Conservation (phyloP, 2,797 vertebrate genomes). For the Danio tinwini region DNA sequence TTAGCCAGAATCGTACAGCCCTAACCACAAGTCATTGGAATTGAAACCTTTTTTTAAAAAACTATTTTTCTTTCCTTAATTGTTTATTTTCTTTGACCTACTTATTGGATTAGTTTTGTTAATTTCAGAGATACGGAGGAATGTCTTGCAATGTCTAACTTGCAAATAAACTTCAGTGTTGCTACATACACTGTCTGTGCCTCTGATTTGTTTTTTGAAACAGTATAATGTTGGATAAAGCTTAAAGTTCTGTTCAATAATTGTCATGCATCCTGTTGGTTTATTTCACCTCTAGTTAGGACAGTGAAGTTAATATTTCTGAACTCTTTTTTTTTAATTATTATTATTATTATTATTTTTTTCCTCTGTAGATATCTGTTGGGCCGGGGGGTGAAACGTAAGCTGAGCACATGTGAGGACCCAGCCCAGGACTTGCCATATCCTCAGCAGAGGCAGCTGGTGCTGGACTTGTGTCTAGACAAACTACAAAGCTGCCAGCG, state of each 20-base stretch:
- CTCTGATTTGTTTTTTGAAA: neutral
- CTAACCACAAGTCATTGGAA: no score
- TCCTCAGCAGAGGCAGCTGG: slow-evolving; percentile 81
- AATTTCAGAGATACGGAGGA: neutral
- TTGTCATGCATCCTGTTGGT: neutral
- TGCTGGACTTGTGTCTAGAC: slow-evolving; percentile 83
- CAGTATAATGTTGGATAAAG: neutral
- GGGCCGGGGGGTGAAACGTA: slow-evolving; percentile 83
- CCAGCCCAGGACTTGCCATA: slow-evolving; percentile 75
- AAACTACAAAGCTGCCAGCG: slow-evolving; percentile 80
- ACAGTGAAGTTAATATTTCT: neutral
- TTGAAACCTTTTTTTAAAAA: neutral
- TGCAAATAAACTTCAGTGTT: neutral
- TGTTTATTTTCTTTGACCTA: neutral
- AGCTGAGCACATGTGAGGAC: slow-evolving; percentile 79
- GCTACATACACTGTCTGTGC: neutral
- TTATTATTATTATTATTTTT: no score
- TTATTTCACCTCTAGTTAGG: neutral
- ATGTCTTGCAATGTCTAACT: neutral
- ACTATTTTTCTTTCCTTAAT: neutral
- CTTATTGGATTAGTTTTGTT: neutral
- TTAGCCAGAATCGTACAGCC: no score
- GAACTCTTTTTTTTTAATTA: neutral
- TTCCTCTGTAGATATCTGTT: slow-evolving; percentile 76
- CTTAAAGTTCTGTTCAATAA: neutral